phyloP scores from a whole-genome alignment of 2,797 vertebrate genomes.

The Podarcis siculus region DNA sequence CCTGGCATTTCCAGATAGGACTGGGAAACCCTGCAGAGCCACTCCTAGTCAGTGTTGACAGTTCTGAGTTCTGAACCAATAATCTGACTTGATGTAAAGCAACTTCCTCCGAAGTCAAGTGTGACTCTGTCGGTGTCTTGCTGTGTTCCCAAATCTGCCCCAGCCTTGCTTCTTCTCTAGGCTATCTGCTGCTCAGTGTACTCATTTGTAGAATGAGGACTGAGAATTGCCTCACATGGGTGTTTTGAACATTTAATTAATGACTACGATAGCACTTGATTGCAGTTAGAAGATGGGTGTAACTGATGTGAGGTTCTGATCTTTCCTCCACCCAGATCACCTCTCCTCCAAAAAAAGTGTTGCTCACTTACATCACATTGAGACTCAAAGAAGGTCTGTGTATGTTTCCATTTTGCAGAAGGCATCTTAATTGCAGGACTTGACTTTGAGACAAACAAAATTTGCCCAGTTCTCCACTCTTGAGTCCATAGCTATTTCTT shows the following conservation, averaged over 20 bases:
- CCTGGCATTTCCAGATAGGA: no score
- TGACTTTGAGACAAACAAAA: not conserved
- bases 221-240: not conserved
- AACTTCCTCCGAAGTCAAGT: not conserved
- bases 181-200: not conserved
- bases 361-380: not conserved
- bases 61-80: no score
- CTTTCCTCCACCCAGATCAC: not conserved
- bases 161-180: not conserved
- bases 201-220: not conserved
- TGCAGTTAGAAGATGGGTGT: not conserved
- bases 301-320: not conserved
- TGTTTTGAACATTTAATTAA: slow-evolving; percentile 12
- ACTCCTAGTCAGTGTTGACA: no score
- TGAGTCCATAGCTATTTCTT: slow-evolving; percentile 4
- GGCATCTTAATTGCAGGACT: fast-evolving
- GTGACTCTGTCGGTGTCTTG: not conserved
- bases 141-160: not conserved
- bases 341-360: not conserved
- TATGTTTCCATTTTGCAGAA: not conserved
- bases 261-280: fast-evolving
- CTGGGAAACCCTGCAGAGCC: no score
- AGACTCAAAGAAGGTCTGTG: not conserved
- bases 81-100: no score
- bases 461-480: not conserved